Conservation (phyloP, 2,113 vertebrate genomes). For the Quiscalus mexicanus region DNA sequence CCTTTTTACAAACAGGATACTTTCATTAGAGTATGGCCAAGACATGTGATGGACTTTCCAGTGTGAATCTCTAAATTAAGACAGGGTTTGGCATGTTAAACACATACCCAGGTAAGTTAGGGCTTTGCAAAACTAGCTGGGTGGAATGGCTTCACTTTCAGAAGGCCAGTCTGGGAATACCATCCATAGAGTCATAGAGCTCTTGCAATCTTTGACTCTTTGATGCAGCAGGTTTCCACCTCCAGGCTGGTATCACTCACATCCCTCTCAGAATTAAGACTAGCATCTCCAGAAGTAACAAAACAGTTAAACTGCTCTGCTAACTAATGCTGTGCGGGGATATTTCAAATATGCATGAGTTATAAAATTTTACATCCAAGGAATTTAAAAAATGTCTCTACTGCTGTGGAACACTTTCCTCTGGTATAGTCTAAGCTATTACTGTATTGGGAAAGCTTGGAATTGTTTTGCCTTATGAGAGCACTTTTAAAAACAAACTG, state of each 20-base stretch:
- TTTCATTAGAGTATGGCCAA: neutral
- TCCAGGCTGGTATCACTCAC: neutral
- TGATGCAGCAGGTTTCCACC: neutral
- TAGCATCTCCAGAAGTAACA: neutral
- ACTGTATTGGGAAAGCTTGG: neutral
- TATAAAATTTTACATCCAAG: neutral
- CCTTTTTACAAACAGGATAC: neutral
- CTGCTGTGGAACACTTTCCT: neutral
- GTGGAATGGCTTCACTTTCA: neutral
- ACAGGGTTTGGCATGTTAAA: neutral
- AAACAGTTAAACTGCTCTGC: neutral
- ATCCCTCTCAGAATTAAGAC: neutral
- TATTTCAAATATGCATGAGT: neutral
- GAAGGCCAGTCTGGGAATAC: neutral
- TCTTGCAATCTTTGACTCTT: neutral
- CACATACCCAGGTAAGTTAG: neutral
- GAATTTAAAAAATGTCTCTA: neutral
- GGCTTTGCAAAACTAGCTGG: neutral
- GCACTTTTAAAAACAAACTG: neutral
- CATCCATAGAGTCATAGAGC: neutral
- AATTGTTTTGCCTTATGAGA: neutral
- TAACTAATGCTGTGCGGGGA: neutral
- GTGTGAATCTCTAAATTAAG: neutral
- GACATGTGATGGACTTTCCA: neutral
- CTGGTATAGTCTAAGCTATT: neutral